A percentile compares a stretch with the other conserved stretches of the same genome.
Conservation (phyloP, 2,888 invertebrate genomes). For the Willowsia nigromaculata region DNA sequence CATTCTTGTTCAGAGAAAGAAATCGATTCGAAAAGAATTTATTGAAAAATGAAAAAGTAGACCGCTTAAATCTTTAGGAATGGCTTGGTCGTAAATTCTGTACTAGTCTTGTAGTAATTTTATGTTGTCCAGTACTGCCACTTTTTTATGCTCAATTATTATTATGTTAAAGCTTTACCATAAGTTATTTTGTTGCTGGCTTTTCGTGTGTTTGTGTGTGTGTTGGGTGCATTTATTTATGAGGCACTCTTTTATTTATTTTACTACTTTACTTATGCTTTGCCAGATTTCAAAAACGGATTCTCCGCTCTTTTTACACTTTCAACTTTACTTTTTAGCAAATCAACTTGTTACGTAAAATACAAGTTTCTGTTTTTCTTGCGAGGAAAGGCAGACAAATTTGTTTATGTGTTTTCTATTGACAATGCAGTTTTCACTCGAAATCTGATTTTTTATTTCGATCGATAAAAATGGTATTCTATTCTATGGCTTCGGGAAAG, state of each 20-base stretch:
- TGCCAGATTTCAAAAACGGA: too few species aligned
- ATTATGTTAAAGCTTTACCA: too few species aligned
- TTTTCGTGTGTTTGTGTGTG: too few species aligned
- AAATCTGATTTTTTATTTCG: neutral
- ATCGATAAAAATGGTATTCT: conserved; percentile 4
- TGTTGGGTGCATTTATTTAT: too few species aligned
- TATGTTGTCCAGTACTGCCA: too few species aligned
- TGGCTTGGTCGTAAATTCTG: neutral
- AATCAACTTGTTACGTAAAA: neutral
- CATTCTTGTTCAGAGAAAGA: neutral
- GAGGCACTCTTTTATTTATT: too few species aligned
- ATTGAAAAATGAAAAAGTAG: neutral
- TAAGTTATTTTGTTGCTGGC: too few species aligned
- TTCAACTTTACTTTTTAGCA: neutral
- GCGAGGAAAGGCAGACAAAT: neutral
- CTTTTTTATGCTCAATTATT: too few species aligned
- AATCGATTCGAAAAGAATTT: neutral
- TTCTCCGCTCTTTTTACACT: neutral
- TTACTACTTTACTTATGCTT: too few species aligned
- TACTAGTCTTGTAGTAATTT: too few species aligned
- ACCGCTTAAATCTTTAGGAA: neutral
- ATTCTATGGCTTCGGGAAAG: neutral
- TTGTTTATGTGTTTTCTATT: neutral
- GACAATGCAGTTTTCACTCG: neutral
- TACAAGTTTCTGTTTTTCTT: neutral